Percentiles rank a stretch among this genome's conserved stretches.
These are phyloP conservation scores for Pseudachorutes palmiensis DNA, from an alignment of 1,140 invertebrate genomes.

Conservation along the genomic window DNA sequence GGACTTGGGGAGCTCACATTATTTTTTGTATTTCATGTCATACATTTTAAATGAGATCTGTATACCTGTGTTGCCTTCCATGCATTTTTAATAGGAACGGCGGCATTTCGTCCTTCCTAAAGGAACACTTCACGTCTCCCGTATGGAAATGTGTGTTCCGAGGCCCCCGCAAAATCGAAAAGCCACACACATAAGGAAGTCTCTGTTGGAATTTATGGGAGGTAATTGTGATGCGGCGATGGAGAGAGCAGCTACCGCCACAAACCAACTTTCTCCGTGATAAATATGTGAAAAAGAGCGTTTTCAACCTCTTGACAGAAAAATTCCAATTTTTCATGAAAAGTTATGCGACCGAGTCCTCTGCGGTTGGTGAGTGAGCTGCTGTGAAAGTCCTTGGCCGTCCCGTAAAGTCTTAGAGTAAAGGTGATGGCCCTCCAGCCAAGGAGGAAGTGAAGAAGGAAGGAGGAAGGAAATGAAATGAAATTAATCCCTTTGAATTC, in stretches of 20 bases:
- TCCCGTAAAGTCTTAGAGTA: no score
- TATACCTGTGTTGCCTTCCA: neutral
- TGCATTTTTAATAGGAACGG: neutral
- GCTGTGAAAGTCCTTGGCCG: no score
- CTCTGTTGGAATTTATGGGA: neutral
- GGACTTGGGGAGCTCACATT: neutral
- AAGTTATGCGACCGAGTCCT: constrained; percentile 17
- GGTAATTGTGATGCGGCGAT: neutral
- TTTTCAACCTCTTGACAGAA: constrained; percentile 20
- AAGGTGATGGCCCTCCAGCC: no score
- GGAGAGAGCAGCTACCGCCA: neutral
- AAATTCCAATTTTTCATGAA: constrained; percentile 30
- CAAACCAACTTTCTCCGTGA: neutral
- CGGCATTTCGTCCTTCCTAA: neutral
- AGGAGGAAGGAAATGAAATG: constrained; percentile 20
- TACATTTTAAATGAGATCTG: constrained; percentile 1
- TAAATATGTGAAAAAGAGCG: neutral
- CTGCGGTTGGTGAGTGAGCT: neutral
- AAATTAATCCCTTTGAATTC: constrained; percentile 28
- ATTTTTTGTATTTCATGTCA: neutral
- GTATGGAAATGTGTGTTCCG: neutral
- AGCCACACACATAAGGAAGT: neutral
- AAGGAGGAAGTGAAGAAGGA: neutral
- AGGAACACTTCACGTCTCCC: neutral
- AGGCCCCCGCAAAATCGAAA: neutral